Percentiles rank a stretch among this genome's conserved stretches.
Conservation (phyloP, 1,140 invertebrate genomes). For the Eumeta japonica region DNA sequence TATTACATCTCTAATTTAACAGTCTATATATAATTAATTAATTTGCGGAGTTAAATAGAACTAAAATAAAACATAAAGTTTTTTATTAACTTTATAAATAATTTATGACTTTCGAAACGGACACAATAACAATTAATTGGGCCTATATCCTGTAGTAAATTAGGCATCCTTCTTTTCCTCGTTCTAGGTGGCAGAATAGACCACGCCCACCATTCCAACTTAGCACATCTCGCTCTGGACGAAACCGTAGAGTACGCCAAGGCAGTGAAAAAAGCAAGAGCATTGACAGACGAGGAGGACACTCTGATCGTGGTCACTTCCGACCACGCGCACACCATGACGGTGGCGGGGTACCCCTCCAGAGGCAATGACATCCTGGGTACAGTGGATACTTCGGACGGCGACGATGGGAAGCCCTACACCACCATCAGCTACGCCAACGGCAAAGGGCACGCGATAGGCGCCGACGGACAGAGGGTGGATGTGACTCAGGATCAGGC, state of each 20-base stretch:
- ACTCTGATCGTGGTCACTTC: conserved; percentile 70
- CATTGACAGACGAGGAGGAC: conserved; percentile 60
- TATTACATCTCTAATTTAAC: too few relatives aligned
- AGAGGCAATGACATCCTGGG: conserved; percentile 71
- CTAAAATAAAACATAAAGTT: too few relatives aligned
- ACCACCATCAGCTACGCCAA: conserved; percentile 76
- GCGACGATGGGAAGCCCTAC: conserved; percentile 66
- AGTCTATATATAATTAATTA: too few relatives aligned
- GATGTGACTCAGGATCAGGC: conserved; percentile 31
- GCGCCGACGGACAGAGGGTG: conserved; percentile 25
- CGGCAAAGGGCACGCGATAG: conserved; percentile 50
- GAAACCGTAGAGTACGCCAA: conserved; percentile 71
- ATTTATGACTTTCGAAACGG: too few relatives aligned
- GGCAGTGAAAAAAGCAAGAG: conserved; percentile 61
- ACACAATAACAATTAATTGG: too few relatives aligned
- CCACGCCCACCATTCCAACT: conserved; percentile 68
- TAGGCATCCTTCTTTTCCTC: too few relatives aligned
- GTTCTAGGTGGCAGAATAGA: conserved; percentile 68
- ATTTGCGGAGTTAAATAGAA: too few relatives aligned
- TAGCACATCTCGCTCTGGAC: conserved; percentile 66
- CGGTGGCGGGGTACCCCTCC: conserved; percentile 67
- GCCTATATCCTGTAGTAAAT: too few relatives aligned
- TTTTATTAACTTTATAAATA: too few relatives aligned
- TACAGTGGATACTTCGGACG: conserved; percentile 38
- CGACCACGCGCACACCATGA: conserved; percentile 71